Base-by-base conservation (phyloP, 1,140 invertebrate species). In the Heliconius nattereri region DNA sequence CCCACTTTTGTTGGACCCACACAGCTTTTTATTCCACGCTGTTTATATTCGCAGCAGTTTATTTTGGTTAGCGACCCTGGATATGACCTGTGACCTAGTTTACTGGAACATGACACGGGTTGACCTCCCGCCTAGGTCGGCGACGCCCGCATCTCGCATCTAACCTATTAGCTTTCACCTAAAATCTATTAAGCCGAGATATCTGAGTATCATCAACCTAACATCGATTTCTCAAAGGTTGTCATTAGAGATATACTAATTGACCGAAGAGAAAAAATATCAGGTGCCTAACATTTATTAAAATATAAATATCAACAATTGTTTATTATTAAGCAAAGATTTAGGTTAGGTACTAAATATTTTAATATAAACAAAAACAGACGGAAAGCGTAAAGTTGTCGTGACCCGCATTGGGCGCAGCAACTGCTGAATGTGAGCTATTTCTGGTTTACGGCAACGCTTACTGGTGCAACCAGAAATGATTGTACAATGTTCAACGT, bases 61-160 rank as follows among this genome's bases (percentile, higher is more conserved):
- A 77, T 77, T 77, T 77, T 77, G 70, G 85, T 87, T 83, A 74
- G 79, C 78, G 78, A 83, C 83, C 83, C 82, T 54, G 81, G 78
- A 81, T 85, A 80, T 86, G 86, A 89, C 86, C 88, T 88, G 85
- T 85, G 89, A 90, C 89, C 88, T 83, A 89, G 87, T 86, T 90
- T 79, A 82, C 83, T 84, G 82, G 86, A 83, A 71, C 85, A 76
- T 86, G 88, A 89, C 86, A 88, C 81, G 74, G 49, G 85, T 86
- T 90, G 88, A 90, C 89, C 89, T 85, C 86, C 84, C 82, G 87
- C 85, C 88, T 87, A 86, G 88, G 89, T 89, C 88, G 82, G 78
- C 81, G 81, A 66, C 83, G 78, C 79, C 78, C 83, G 85, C 85
- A 85, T 86, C 84, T 85, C 81, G 66, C 74, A 75, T 76, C 60